Evolutionary conservation across 2,113 vertebrate species (phyloP), one percentile per base, ranked within the genome.

Genomic region (Erpornis zantholeuca): DNA sequence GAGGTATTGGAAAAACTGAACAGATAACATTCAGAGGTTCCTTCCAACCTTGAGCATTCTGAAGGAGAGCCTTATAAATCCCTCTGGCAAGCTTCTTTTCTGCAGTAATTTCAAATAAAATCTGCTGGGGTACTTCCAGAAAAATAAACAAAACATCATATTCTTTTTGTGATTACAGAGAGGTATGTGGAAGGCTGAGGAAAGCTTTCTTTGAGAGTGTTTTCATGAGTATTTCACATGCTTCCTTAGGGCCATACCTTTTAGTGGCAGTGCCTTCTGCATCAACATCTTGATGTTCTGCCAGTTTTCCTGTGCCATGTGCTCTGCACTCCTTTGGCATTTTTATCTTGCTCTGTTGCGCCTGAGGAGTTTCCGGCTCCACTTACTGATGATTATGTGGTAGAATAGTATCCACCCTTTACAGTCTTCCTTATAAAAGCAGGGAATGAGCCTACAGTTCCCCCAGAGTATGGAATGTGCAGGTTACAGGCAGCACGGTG

Each of bases 281-380:
- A 86, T 82, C 61, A 77, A 5, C 71, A 83, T 87, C 76, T 91
- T 86, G 90, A 81, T 93, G 72, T 59, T 78, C 44, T 94, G 82
- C 79, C 90, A 90, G 88, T 56, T 90, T 81, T 92, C 76, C 44
- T 90, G 40, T 92, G 86, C 94, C 79, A 8, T 92, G 71, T 90
- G 42, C 23, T 81, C 52, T 88, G 29, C 0, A 0, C 27, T 92
- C 64, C 56, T 60, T 83, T 86, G 79, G 52, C 42, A 23, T 94
- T 94, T 97, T 86, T 86, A 56, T 86, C 75, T 86, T 78, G 27
- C 56, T 88, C 38, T 92, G 12, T 71, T 73, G 54, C 88, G 88
- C 95, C 82, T 70, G 42, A 92, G 95, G 94, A 93, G 82, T 78
- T 95, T 94, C 80, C 77, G 83, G 49, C 60, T 86, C 56, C 6